Conservation (phyloP, 2,113 vertebrate species). For the Corythornis cristatus region DNA sequence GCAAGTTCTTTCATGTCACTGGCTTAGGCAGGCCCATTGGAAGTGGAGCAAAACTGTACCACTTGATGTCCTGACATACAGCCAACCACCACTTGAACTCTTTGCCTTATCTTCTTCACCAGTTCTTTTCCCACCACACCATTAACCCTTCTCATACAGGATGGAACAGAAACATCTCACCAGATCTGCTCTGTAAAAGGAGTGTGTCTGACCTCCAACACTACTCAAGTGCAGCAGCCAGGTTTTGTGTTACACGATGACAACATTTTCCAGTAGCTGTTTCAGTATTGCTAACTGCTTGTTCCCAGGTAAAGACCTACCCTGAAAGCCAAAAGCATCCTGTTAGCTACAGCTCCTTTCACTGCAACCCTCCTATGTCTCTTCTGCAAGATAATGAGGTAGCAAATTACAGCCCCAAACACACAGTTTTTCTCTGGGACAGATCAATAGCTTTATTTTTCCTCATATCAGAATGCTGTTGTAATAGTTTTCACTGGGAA, state of each 20-base stretch:
- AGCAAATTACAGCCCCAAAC: neutral
- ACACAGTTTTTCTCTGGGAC: neutral
- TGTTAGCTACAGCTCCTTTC: rapidly evolving
- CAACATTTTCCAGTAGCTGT: neutral
- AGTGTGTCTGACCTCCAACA: neutral
- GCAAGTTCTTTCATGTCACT: neutral
- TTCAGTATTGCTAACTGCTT: neutral
- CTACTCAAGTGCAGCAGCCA: neutral
- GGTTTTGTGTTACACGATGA: neutral
- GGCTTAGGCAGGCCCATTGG: neutral
- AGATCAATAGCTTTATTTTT: neutral
- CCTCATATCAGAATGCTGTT: neutral
- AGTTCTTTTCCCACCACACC: neutral
- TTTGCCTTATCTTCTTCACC: neutral
- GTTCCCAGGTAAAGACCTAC: neutral
- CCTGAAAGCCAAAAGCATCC: neutral
- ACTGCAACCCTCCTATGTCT: neutral
- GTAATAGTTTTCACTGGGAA: neutral
- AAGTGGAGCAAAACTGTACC: neutral
- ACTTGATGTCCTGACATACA: neutral
- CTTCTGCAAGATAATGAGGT: neutral
- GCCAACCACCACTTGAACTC: neutral
- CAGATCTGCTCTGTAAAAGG: neutral
- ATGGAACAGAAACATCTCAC: neutral
- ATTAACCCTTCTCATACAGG: neutral